These are phyloP conservation scores for Cephalopholis sonnerati DNA, from an alignment of 2,113 vertebrate genomes.

Conservation along the genomic window DNA sequence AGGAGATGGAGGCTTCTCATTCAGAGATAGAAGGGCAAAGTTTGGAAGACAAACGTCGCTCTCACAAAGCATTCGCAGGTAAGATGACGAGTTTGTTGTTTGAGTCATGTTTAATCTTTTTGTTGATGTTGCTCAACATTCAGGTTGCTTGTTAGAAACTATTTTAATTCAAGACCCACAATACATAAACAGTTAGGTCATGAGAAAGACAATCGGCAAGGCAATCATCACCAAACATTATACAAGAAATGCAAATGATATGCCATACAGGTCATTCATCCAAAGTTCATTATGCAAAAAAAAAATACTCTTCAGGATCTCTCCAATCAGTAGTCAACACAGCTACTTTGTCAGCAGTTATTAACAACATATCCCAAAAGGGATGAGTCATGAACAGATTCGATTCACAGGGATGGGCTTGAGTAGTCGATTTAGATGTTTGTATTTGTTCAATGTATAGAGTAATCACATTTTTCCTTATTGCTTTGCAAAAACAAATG, in stretches of 20 bases:
- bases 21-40: slow-evolving; percentile 75
- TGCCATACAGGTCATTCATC: background rate
- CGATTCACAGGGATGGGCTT: too few species aligned
- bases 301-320: background rate
- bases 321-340: background rate
- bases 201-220: background rate
- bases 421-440: too few species aligned
- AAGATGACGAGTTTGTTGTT: slow-evolving; percentile 44
- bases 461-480: too few species aligned
- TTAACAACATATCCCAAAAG: background rate
- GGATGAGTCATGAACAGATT: background rate
- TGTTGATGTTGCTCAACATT: background rate
- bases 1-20: slow-evolving; percentile 54
- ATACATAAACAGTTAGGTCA: background rate
- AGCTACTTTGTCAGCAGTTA: background rate
- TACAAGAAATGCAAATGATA: background rate
- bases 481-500: too few species aligned
- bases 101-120: background rate
- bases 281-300: background rate
- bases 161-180: background rate
- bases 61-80: slow-evolving; percentile 96
- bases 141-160: background rate
- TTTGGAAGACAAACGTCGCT: slow-evolving; percentile 91
- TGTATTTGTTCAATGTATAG: too few species aligned
- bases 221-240: background rate